Conservation (phyloP, 2,888 invertebrate species). For the Sarcophaga caerulescens region DNA sequence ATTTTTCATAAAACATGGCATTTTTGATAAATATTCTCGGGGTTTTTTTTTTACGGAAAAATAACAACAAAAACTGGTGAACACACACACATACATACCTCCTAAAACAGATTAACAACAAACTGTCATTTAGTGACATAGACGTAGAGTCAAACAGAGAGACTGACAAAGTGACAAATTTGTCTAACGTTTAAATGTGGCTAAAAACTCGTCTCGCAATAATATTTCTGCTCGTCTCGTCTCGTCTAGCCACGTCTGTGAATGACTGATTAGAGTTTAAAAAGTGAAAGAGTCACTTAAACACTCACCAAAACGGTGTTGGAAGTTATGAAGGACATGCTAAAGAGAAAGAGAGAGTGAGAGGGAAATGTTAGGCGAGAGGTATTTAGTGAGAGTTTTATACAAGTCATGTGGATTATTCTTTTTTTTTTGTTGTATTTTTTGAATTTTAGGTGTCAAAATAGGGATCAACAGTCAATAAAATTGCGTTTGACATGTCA, state of each 20-base stretch:
- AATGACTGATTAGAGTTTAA: conserved; percentile 38
- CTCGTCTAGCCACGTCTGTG: conserved; percentile 18
- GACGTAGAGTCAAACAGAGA: neutral
- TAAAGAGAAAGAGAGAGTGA: neutral
- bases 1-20: conserved; percentile 56
- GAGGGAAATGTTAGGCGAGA: conserved; percentile 11
- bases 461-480: conserved; percentile 70
- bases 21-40: conserved; percentile 64
- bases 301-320: neutral
- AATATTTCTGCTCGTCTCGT: conserved; percentile 17
- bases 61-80: neutral
- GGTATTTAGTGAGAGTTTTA: neutral
- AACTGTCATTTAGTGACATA: neutral
- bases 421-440: neutral
- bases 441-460: conserved; percentile 64
- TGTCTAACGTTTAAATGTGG: conserved; percentile 56
- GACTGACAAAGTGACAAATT: too few relatives aligned
- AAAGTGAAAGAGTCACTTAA: conserved; percentile 21
- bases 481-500: conserved; percentile 70
- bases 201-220: conserved; percentile 18
- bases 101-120: neutral
- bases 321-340: conserved; percentile 14
- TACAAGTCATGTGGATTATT: conserved; percentile 5
- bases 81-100: neutral
- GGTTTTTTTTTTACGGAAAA: conserved; percentile 46